Evolutionary conservation across 1,140 invertebrate species (phyloP), one percentile per base, ranked within the genome.

Genomic region (Zelostemma sp.): DNA sequence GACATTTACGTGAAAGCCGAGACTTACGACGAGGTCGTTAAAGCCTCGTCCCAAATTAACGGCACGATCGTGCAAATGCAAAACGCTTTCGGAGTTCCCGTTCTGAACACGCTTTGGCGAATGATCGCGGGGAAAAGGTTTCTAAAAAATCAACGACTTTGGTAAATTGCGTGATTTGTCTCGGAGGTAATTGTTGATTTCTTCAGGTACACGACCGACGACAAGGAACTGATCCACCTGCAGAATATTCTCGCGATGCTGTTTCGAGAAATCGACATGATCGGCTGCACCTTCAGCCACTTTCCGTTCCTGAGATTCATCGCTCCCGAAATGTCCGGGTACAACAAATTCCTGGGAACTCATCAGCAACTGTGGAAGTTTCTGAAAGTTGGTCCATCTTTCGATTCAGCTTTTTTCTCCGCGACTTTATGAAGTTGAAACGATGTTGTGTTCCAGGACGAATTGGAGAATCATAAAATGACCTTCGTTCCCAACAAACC

Each of bases 31-130:
- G 75, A 83, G 11, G 75, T 83, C 1, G 59, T 74, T 25, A 72
- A 69, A 56, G 63, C 76, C 0, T 68, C 76, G 0, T 59, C 56
- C 2, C 68, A 74, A 58, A 60, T 72, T 17, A 73, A 80, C 1
- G 85, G 87, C 1, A 76, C 88, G 0, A 62, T 88, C 1, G 76
- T 89, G 0, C 80, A 88, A 56, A 93, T 94, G 90, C 86, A 91
- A 28, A 89, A 91, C 56, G 87, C 91, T 21, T 93, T 93, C 69
- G 90, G 89, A 25, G 89, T 92, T 0, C 90, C 92, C 56, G 90
- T 95, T 21, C 80, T 96, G 8, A 97, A 97, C 72, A 93, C 93
- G 0, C 81, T 97, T 0, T 97, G 95, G 93, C 90, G 87, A 49
- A 94, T 97, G 90, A 89, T 96, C 83, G 93, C 95, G 51, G 93